These are phyloP conservation scores for Cepphus grylle DNA, from an alignment of 2,113 vertebrate genomes.

Conservation along the genomic window DNA sequence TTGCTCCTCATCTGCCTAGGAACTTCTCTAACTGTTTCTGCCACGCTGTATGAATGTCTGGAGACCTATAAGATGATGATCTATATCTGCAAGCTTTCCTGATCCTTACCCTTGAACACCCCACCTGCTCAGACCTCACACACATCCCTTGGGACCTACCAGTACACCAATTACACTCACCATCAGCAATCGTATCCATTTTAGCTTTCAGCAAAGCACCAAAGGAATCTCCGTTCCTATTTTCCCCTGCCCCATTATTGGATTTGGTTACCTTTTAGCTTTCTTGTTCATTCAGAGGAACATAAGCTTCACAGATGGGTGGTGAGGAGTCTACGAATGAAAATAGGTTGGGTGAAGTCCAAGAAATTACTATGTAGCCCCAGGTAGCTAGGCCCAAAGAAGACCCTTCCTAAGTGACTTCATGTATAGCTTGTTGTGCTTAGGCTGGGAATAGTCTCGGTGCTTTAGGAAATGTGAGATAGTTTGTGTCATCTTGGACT, in stretches of 20 bases:
- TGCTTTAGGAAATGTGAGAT: neutral
- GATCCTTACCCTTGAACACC: neutral
- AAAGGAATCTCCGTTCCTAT: neutral
- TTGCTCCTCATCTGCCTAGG: neutral
- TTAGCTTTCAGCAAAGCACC: neutral
- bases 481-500: neutral
- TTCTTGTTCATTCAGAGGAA: neutral
- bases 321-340: neutral
- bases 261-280: neutral
- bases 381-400: neutral
- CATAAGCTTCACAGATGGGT: neutral
- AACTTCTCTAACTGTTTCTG: neutral
- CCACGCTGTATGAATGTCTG: neutral
- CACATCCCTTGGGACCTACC: neutral
- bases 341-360: neutral
- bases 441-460: neutral
- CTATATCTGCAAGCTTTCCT: neutral
- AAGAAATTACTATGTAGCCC: neutral
- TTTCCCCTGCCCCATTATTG: rapidly evolving
- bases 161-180: neutral
- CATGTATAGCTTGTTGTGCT: neutral
- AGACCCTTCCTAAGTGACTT: neutral
- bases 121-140: neutral
- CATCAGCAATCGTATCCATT: neutral
- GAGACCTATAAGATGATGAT: neutral